Conservation (phyloP, 2,113 vertebrate genomes). For the Chloropsis hardwickii region DNA sequence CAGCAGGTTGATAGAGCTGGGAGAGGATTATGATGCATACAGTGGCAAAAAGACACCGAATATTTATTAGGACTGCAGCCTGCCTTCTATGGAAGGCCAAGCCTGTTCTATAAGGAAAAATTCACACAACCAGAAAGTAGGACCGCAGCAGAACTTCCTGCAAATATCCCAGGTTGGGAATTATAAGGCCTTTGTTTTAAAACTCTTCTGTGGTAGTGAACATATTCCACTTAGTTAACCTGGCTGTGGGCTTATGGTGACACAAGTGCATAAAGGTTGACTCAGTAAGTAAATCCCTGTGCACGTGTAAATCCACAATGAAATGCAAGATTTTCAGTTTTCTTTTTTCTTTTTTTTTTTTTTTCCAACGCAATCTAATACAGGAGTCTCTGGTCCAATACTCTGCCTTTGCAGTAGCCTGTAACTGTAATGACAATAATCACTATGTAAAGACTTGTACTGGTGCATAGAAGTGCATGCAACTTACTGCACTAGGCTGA, state of each 20-base stretch:
- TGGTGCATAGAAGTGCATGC: background rate
- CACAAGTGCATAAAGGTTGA: background rate
- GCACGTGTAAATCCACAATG: accelerated
- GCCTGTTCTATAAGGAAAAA: background rate
- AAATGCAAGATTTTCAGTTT: background rate
- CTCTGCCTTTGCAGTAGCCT: background rate
- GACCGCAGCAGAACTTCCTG: background rate
- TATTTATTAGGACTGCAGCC: background rate
- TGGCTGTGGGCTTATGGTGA: background rate
- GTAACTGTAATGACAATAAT: background rate
- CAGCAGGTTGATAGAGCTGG: background rate
- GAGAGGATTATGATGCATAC: background rate
- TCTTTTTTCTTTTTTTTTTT: accelerated
- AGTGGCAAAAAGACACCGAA: background rate
- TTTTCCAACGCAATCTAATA: background rate
- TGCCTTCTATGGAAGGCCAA: background rate
- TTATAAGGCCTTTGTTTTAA: background rate
- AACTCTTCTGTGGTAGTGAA: background rate
- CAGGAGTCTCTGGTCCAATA: background rate
- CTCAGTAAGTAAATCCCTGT: background rate
- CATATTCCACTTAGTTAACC: background rate
- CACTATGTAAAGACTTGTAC: background rate
- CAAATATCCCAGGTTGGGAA: background rate
- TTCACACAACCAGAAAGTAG: background rate
- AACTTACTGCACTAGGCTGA: background rate